Evolutionary conservation across 92 coral and sea anemone genomes (phyloP), one percentile per base, ranked within the genome.

Genomic region (Phenganax marumi): DNA sequence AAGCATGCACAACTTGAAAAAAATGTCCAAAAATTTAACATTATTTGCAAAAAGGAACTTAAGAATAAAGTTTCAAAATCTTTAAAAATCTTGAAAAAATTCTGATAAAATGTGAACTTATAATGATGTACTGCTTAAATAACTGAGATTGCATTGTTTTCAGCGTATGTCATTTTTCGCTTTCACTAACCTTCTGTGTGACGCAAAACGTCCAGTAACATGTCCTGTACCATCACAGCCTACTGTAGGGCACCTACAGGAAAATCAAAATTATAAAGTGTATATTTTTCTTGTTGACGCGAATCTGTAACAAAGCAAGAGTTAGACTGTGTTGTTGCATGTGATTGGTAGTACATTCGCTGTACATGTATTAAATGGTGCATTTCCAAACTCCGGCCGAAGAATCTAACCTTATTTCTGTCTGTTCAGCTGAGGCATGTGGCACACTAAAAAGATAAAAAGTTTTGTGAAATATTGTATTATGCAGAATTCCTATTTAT

Each of bases 141-240:
- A 16, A 19, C 47, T 0, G 19, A 47, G 43, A 21, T 23, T 12
- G n/a, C n/a, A n/a, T 33, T 33, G 43, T 33, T 33, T 33, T 33
- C 43, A 33, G 51, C 47, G 49, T 14, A 54, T 10, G 12, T 18
- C 12, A 26, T 26, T 56, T 17, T 48, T 5, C 23, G 43, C 11
- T 16, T 16, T 9, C n/a, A n/a, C 66, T 13, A 80, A 94, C 98
- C 98, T 94, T 80, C 98, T 85, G 81, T 94, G 98, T 4, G 98
- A 94, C 7, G 98, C 90, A 76, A 92, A 94, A 65, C 93, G 91
- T 64, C 98, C 97, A 16, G 98, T 94, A 56, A 94, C 89, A 43
- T 94, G 98, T 73, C 98, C 98, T 65, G 98, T 84, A 49, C 98
- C 98, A 80, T 94, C 98, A 49, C 98, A 94, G 22, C 98, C 98